A percentile compares a stretch with the other conserved stretches of the same genome.
phyloP scores from a whole-genome alignment of 1,140 invertebrate genomes.

The Philopotamus ludificatus region DNA sequence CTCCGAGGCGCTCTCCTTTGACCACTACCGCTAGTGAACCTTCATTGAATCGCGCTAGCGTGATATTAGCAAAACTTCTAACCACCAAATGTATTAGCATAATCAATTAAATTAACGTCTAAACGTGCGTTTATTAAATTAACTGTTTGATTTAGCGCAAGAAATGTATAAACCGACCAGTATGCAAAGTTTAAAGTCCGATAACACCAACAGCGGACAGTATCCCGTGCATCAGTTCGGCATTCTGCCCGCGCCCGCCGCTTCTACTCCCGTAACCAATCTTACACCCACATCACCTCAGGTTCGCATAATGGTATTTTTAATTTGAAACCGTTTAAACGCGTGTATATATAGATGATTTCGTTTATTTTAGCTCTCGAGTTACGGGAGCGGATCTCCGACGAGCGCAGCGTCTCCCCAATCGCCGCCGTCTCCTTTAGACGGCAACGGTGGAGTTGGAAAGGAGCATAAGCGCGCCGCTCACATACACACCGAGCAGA shows the following conservation, averaged over 20 bases:
- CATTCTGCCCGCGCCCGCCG: conserved; percentile 45
- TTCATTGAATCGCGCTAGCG: conserved; percentile 52
- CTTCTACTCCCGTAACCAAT: conserved; percentile 49
- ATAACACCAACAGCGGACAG: conserved; percentile 6
- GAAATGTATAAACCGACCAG: conserved; percentile 51
- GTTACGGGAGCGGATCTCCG: conserved; percentile 9
- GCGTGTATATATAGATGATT: not conserved
- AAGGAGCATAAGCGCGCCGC: conserved; percentile 72
- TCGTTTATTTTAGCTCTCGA: conserved; percentile 18
- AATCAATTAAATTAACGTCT: not conserved
- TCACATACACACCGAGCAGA: conserved; percentile 97
- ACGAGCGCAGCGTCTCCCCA: conserved; percentile 45
- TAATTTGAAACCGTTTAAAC: not conserved
- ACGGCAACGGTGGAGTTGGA: conserved; percentile 41
- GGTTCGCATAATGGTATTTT: conserved; percentile 16
- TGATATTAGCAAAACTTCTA: conserved; percentile 53
- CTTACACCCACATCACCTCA: conserved; percentile 43
- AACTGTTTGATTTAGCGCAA: too few relatives aligned
- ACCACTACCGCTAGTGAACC: conserved; percentile 53
- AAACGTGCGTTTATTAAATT: not conserved
- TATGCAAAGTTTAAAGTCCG: conserved; percentile 42
- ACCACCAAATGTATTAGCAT: conserved; percentile 40
- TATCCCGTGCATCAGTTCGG: conserved; percentile 46
- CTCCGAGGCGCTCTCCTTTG: conserved; percentile 49
- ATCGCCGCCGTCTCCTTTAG: conserved; percentile 53